A percentile compares a stretch with the other conserved stretches of the same genome.
Conservation (phyloP, 1,140 invertebrate genomes). For the Aporrectodea caliginosa region DNA sequence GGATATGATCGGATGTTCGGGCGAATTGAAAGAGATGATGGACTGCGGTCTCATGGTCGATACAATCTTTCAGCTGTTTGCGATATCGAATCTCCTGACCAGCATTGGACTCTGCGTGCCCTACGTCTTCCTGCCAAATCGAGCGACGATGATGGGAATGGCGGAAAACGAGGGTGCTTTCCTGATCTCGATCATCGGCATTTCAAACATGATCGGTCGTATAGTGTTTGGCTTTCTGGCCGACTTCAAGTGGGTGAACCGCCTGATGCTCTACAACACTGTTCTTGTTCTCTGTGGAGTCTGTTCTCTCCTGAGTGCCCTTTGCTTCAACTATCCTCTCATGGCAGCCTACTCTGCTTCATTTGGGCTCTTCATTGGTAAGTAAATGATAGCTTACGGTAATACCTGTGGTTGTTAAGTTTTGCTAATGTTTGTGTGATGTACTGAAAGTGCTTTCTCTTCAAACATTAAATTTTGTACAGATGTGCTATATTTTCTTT, state of each 20-base stretch:
- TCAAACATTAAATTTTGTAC: too few relatives aligned
- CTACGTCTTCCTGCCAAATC: slow-evolving; percentile 70
- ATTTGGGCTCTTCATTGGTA: slow-evolving; percentile 77
- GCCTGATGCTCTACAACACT: slow-evolving; percentile 76
- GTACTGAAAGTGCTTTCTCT: too few relatives aligned
- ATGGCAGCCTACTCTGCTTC: slow-evolving; percentile 73
- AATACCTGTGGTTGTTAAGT: too few relatives aligned
- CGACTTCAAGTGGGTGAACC: slow-evolving; percentile 61
- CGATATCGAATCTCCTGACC: slow-evolving; percentile 88
- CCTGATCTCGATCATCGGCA: slow-evolving; percentile 83
- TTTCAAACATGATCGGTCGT: slow-evolving; percentile 61
- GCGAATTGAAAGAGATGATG: slow-evolving; percentile 70
- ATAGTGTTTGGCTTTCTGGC: slow-evolving; percentile 49
- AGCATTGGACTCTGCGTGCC: slow-evolving; percentile 95
- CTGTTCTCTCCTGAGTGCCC: slow-evolving; percentile 70
- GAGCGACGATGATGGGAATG: slow-evolving; percentile 41
- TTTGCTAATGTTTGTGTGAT: too few relatives aligned
- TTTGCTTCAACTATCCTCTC: slow-evolving; percentile 66
- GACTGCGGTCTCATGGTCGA: slow-evolving; percentile 78
- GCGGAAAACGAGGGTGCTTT: slow-evolving; percentile 60
- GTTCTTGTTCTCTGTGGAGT: slow-evolving; percentile 77
- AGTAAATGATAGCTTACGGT: too few relatives aligned
- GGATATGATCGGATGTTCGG: neutral
- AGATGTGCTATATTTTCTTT: too few relatives aligned
- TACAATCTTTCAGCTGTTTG: slow-evolving; percentile 83